A percentile compares a stretch with the other conserved stretches of the same genome.
Conservation (phyloP, 2,113 vertebrate species). For the Hippocampus mohnikei region DNA sequence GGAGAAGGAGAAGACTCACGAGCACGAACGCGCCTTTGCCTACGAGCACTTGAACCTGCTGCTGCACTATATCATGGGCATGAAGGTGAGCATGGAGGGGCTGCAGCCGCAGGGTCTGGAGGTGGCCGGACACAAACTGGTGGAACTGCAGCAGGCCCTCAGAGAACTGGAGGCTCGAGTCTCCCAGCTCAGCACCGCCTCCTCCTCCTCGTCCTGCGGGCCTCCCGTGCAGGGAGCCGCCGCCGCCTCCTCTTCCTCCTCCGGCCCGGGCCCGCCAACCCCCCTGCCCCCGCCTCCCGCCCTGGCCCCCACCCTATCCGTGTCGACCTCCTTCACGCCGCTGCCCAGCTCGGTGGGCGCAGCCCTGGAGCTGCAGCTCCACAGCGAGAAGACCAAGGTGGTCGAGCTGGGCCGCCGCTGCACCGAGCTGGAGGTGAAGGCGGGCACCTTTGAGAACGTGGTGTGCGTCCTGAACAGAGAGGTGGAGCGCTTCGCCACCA, state of each 20-base stretch:
- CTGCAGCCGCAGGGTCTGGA: slow-evolving; percentile 75
- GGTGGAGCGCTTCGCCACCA: slow-evolving; percentile 84
- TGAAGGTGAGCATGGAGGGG: slow-evolving; percentile 76
- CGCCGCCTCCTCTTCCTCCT: slow-evolving; percentile 40
- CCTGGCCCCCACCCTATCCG: slow-evolving; percentile 60
- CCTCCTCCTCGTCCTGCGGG: slow-evolving; percentile 39
- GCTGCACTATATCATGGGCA: slow-evolving; percentile 79
- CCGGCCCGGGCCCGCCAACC: slow-evolving; percentile 40
- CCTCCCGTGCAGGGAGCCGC: slow-evolving; percentile 72
- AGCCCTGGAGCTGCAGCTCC: slow-evolving; percentile 71
- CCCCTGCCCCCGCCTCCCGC: slow-evolving; percentile 53
- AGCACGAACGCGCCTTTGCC: slow-evolving; percentile 79
- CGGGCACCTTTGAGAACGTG: slow-evolving; percentile 89
- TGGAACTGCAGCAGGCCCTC: slow-evolving; percentile 71
- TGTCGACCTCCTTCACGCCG: slow-evolving; percentile 73
- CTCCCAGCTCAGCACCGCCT: slow-evolving; percentile 60
- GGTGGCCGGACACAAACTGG: slow-evolving; percentile 71
- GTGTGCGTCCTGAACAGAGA: slow-evolving; percentile 94
- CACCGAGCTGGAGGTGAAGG: slow-evolving; percentile 82
- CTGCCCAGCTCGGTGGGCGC: slow-evolving; percentile 72
- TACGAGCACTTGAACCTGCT: slow-evolving; percentile 85
- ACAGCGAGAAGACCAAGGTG: slow-evolving; percentile 65
- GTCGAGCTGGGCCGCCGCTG: slow-evolving; percentile 74
- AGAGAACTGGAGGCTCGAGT: slow-evolving; percentile 70
- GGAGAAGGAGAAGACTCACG: slow-evolving; percentile 79